phyloP scores from a whole-genome alignment of 37 sponge, comb jelly and placozoan genomes.

The Cladorhizidae sp. region DNA sequence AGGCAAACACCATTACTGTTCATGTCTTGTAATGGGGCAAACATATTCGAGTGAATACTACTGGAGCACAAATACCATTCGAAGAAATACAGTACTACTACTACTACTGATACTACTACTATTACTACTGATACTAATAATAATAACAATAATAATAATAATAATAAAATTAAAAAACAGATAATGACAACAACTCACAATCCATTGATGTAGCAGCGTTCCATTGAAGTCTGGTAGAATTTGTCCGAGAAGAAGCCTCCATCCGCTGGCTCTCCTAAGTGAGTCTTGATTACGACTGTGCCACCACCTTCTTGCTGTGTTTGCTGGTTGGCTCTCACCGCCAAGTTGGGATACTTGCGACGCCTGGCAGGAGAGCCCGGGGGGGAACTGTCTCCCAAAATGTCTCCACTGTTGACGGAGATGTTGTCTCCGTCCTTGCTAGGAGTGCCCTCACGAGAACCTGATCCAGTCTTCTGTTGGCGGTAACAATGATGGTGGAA shows the following conservation, averaged over 20 bases:
- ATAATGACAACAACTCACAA: too few species aligned
- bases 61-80: too few species aligned
- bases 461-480: constrained; percentile 15
- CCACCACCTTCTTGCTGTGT: constrained; percentile 24
- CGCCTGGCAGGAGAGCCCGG: constrained; percentile 60
- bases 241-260: constrained; percentile 84
- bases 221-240: constrained; percentile 49
- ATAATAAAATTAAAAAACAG: too few species aligned
- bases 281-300: constrained; percentile 16
- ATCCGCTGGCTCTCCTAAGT: constrained; percentile 70
- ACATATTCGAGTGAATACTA: too few species aligned
- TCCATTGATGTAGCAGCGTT: constrained; percentile 79
- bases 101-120: too few species aligned
- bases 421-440: constrained; percentile 47
- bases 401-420: constrained; percentile 67
- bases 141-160: too few species aligned
- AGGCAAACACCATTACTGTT: too few species aligned
- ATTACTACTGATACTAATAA: too few species aligned
- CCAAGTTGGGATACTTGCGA: constrained; percentile 38
- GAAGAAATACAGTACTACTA: too few species aligned
- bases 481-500: not conserved
- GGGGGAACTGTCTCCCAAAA: constrained; percentile 25
- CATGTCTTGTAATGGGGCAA: too few species aligned
- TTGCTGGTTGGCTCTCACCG: constrained; percentile 28
- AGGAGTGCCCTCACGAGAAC: constrained; percentile 63